Base-by-base conservation (phyloP, 2,797 vertebrate genomes). In the Schizopygopsis malacanthus region DNA sequence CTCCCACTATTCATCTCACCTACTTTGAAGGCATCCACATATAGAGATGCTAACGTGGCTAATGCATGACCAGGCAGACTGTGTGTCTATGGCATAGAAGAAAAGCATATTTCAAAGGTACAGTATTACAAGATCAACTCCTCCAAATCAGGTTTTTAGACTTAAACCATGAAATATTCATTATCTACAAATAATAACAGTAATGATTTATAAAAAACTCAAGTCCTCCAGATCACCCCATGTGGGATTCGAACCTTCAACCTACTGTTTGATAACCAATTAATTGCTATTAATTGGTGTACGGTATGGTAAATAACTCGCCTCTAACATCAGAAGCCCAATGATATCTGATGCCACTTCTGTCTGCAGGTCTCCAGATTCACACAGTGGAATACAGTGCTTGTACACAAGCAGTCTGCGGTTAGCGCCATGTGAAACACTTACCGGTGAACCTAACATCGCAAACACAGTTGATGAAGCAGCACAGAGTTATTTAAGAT, bases 241-340 rank as follows among this genome's bases (percentile, higher is more conserved):
- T 82, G 37, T 12, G 3, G 13, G 37, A 37, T 41, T 43, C 0
- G 0, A 56, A 56, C 15, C 18, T 63, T 22, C 39, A 56, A 56
- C 15, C 18, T 63, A 33, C 39, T 20, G 11, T 3, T 83, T 73
- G 41, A 50, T 33, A 61, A 39, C 7, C 13, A 25, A 12, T 10
- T 22, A 3, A 3, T 47, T 43, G 63, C 9, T 43, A 52, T 63
- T 77, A 0, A 39, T 45, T 70, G 33, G 63, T 16, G 16, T 12
- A 78, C 0, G 25, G 4, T 22, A 71, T 39, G 39, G 33, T 45
- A 70, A 12, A 2, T 4, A 52, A 54, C 71, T 91, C 91, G 99
- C 98, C 97, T 99, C 98, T 81, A 99, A 92, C 98, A 99, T 99
- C 59, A 99, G 94, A 75, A 99, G 90, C 70, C 97, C 97, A 77